phyloP scores from a whole-genome alignment of 2,113 vertebrate genomes.

The Dunckerocampus dactyliophorus region DNA sequence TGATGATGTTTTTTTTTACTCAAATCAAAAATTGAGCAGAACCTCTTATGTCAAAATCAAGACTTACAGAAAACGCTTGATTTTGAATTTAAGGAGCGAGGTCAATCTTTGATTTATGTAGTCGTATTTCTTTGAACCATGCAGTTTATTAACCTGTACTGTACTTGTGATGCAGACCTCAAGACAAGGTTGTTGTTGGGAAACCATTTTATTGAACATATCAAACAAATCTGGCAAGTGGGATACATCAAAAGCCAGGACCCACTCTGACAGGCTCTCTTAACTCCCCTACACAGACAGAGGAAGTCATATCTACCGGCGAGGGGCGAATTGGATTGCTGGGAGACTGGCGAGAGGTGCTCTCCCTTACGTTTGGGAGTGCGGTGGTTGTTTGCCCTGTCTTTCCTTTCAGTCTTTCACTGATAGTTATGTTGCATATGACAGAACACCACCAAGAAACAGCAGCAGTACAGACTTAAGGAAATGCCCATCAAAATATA shows the following conservation, averaged over 20 bases:
- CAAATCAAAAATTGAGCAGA: conserved; percentile 50
- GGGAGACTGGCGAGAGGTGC: conserved; percentile 83
- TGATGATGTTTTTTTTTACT: conserved; percentile 18
- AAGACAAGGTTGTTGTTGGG: conserved; percentile 15
- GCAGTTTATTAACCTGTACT: conserved; percentile 13
- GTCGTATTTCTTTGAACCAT: conserved; percentile 17
- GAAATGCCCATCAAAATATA: neutral
- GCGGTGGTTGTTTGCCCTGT: conserved; percentile 57
- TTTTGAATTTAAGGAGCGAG: conserved; percentile 16
- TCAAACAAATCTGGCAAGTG: neutral
- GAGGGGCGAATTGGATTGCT: conserved; percentile 81
- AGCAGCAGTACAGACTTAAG: neutral
- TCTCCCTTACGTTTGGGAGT: conserved; percentile 44
- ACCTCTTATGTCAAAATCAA: conserved; percentile 18
- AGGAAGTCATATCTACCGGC: conserved; percentile 69
- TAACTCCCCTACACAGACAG: conserved; percentile 68
- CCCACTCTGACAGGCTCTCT: conserved; percentile 25
- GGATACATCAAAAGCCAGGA: neutral
- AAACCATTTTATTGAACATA: neutral
- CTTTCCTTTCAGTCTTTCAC: conserved; percentile 21
- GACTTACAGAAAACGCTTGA: neutral
- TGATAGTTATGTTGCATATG: neutral
- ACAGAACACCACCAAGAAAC: neutral
- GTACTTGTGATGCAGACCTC: conserved; percentile 47
- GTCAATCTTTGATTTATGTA: conserved; percentile 47